A percentile compares a stretch with the other conserved stretches of the same genome.
Conservation (phyloP, 1,140 invertebrate genomes). For the Drosophila saltans region DNA sequence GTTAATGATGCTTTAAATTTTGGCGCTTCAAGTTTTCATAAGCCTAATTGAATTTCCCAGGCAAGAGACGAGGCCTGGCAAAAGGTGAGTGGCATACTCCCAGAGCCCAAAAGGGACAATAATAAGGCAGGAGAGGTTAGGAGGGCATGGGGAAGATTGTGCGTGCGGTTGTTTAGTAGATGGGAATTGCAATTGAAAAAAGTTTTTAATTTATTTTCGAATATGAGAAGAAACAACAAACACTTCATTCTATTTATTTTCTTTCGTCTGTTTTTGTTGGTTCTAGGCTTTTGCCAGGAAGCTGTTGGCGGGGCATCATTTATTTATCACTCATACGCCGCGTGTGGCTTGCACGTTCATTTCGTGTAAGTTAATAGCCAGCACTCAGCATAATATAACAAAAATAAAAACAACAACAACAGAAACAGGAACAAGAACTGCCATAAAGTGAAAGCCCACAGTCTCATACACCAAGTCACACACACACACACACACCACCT, state of each 20-base stretch:
- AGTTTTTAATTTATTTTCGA: constrained; percentile 72
- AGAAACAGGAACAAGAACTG: constrained; percentile 10
- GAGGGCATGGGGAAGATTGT: constrained; percentile 29
- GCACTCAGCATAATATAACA: constrained; percentile 71
- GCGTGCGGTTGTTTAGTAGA: constrained; percentile 45
- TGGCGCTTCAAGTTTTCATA: constrained; percentile 67
- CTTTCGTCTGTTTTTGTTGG: constrained; percentile 11
- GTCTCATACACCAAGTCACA: neutral
- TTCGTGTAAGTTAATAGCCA: constrained; percentile 68
- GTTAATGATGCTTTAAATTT: constrained; percentile 72
- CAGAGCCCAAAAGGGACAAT: neutral
- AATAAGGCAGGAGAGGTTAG: neutral
- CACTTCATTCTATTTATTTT: neutral
- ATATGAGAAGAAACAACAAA: constrained; percentile 50
- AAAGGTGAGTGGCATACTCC: neutral
- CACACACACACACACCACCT: neutral
- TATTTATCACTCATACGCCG: constrained; percentile 67
- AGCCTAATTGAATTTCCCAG: constrained; percentile 66
- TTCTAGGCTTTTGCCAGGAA: constrained; percentile 18
- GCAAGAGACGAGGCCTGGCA: neutral
- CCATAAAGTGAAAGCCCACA: constrained; percentile 23
- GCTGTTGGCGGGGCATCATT: constrained; percentile 53
- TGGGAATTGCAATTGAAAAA: constrained; percentile 65
- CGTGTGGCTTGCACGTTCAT: constrained; percentile 52
- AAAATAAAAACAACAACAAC: constrained; percentile 28